phyloP scores from a whole-genome alignment of 1,140 invertebrate species.

The Drosophila takahashii region DNA sequence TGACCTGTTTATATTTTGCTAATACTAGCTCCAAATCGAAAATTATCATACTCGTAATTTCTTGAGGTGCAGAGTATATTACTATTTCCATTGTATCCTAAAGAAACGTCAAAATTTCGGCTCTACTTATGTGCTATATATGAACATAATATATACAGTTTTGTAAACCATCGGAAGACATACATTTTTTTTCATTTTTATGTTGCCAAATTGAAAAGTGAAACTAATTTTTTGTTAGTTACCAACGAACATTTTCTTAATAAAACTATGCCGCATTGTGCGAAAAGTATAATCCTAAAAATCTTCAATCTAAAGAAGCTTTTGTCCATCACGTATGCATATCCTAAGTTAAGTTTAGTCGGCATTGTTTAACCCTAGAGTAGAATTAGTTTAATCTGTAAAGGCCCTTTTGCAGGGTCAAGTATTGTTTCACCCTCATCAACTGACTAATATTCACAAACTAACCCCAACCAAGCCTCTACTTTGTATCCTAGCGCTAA shows the following conservation, averaged over 20 bases:
- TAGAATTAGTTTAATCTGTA: conserved; percentile 43
- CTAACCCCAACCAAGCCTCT: conserved; percentile 21
- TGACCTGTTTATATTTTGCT: conserved; percentile 33
- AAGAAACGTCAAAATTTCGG: conserved; percentile 3
- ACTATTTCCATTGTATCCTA: conserved; percentile 6
- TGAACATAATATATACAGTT: conserved; percentile 7
- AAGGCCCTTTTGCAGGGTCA: neutral
- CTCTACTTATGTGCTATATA: conserved; percentile 34
- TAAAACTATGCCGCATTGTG: conserved; percentile 25
- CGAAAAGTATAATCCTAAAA: conserved; percentile 11
- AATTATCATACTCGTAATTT: conserved; percentile 1
- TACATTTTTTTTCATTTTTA: conserved; percentile 21
- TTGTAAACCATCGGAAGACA: conserved; percentile 5
- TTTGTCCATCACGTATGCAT: conserved; percentile 40
- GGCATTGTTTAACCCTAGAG: conserved; percentile 42
- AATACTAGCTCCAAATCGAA: conserved; percentile 7
- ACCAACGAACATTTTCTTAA: conserved; percentile 11
- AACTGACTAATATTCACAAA: conserved; percentile 21
- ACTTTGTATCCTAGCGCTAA: conserved; percentile 40
- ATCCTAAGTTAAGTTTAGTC: conserved; percentile 57
- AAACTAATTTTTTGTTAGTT: conserved; percentile 23
- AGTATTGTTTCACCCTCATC: conserved; percentile 29
- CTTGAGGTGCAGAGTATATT: conserved; percentile 25
- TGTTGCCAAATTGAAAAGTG: conserved; percentile 26
- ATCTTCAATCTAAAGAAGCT: conserved; percentile 26